phyloP scores from a whole-genome alignment of 1,140 invertebrate genomes.

The Orussus abietinus region DNA sequence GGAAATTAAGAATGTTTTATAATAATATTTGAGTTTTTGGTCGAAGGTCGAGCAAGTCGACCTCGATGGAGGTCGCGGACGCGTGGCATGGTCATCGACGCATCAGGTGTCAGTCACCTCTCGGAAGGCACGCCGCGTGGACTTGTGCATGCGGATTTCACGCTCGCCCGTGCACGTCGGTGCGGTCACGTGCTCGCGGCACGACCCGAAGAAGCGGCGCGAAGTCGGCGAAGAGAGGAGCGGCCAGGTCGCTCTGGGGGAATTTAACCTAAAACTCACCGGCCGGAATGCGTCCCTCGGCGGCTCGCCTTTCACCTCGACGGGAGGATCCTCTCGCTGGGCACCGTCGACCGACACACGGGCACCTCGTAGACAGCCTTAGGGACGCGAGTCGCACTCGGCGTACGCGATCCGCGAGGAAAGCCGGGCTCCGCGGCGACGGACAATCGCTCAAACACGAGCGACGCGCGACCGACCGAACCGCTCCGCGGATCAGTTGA shows the following conservation, averaged over 20 bases:
- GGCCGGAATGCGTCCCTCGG: neutral
- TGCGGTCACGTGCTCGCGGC: no score
- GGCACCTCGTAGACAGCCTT: no score
- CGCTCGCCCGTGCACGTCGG: no score
- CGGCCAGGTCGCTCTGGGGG: neutral
- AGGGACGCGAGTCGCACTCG: no score
- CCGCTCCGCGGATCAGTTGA: conserved; percentile 40
- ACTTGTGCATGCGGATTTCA: no score
- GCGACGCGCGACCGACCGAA: conserved; percentile 18
- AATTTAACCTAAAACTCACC: neutral
- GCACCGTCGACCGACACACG: no score
- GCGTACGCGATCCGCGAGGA: no score
- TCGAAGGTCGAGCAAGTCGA: conserved; percentile 12
- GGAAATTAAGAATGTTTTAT: no score
- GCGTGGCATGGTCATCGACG: conserved; percentile 50
- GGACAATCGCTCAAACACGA: conserved; percentile 18
- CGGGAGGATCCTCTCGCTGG: neutral
- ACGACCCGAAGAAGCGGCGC: no score
- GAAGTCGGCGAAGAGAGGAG: no score
- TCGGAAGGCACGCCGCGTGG: no score
- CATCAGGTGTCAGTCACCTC: conserved; percentile 55
- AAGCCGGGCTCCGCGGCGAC: conserved; percentile 7
- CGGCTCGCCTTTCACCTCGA: neutral
- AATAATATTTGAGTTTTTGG: no score
- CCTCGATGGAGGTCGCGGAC: conserved; percentile 28